Evolutionary conservation across 2,888 invertebrate species (phyloP).

Genomic region (Griposia aprilina): DNA sequence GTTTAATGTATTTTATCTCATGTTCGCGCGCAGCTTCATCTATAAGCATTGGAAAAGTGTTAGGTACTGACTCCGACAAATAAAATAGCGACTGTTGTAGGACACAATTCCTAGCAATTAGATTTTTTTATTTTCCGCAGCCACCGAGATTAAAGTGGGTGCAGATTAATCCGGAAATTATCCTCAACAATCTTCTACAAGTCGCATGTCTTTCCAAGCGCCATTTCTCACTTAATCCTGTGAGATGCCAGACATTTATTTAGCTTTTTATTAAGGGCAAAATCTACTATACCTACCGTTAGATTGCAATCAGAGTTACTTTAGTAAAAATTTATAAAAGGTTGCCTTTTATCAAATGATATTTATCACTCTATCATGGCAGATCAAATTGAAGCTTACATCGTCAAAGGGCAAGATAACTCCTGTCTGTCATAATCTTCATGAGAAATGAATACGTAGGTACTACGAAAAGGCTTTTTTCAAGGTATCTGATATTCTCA

Average conservation of each 20-base stretch:
- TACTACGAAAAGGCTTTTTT: slow-evolving; percentile 8
- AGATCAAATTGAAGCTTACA: slow-evolving; percentile 32
- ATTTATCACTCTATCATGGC: slow-evolving; percentile 10
- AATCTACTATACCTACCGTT: not conserved
- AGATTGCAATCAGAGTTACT: slow-evolving; percentile 9
- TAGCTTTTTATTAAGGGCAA: not conserved
- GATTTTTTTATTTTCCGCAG: slow-evolving; percentile 41
- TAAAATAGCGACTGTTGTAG: slow-evolving; percentile 18
- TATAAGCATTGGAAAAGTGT: slow-evolving; percentile 4
- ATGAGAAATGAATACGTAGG: slow-evolving; percentile 11
- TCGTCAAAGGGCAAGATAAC: slow-evolving; percentile 34
- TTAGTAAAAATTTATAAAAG: not conserved
- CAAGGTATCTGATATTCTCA: not conserved
- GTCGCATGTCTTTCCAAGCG: slow-evolving; percentile 31
- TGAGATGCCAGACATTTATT: slow-evolving; percentile 17
- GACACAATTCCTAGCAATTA: slow-evolving; percentile 40
- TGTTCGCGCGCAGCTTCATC: not conserved
- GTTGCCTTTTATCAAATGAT: slow-evolving; percentile 8
- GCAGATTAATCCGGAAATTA: slow-evolving; percentile 61
- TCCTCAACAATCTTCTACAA: slow-evolving; percentile 45
- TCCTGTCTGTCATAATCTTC: slow-evolving; percentile 15
- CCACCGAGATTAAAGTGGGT: slow-evolving; percentile 50
- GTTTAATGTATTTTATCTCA: not conserved
- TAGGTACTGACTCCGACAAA: slow-evolving; percentile 3
- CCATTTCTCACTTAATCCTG: slow-evolving; percentile 21